Base-by-base conservation (phyloP, 1,140 invertebrate genomes). In the Brachionus plicatilis region DNA sequence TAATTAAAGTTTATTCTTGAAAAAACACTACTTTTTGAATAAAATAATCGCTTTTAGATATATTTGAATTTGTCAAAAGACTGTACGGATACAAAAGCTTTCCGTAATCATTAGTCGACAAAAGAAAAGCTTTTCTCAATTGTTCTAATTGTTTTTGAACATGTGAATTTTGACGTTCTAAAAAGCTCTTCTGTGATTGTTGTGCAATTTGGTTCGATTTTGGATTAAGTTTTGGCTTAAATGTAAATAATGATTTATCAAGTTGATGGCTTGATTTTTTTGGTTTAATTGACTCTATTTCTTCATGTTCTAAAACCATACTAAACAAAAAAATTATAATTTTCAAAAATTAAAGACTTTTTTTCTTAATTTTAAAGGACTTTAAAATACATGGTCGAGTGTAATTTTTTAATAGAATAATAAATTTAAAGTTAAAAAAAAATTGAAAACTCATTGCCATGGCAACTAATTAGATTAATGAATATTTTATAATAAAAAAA, bases 111-210 rank as follows among this genome's bases (percentile, higher is more conserved):
- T 72, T 72, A 12, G 68, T 72, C n/a, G 68, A 72, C 37, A 20
- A 20, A 72, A 72, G 3, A 72, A 72, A 72, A 20, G 68, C 68
- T 11, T 17, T 8, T 43, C 68, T 37, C 2, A 41, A 20, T n/a
- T 43, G 37, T 43, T 72, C 68, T 2, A 41, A 33, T 72, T 72
- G 68, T 20, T 72, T 72, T 72, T 72, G 29, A 20, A 20, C 41
- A 43, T 72, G 68, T 41, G 68, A 43, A 72, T 72, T 72, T 41
- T 72, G 68, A 17, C 68, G 33, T 72, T 72, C 68, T n/a, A 43
- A 20, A 43, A 72, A 72, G 17, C 68, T 72, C 43, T 20, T n/a
- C 43, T 72, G 68, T 43, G n/a, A 20, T 17, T 72, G 11, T 37
- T 5, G 9, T 17, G 68, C 37, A 3, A 72, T 72, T 17, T 11